Conservation (phyloP, 2,797 vertebrate genomes). For the Erpetoichthys calabaricus region DNA sequence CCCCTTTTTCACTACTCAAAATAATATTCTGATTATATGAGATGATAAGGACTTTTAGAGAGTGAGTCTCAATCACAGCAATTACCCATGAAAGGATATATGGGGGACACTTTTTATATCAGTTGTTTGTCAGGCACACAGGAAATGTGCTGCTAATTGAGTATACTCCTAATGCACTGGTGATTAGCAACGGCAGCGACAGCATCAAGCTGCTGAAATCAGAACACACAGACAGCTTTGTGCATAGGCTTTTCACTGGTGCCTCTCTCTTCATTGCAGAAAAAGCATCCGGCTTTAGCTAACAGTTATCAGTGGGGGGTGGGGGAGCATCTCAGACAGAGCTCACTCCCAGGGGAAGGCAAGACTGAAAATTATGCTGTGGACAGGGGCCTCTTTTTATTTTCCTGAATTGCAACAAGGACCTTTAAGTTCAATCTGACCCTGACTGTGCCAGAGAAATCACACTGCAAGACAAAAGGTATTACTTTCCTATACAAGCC, state of each 20-base stretch:
- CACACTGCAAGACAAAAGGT: conserved; percentile 57
- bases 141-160: conserved; percentile 53
- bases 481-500: conserved; percentile 30
- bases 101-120: neutral
- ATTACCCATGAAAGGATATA: no score
- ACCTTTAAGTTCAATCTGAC: conserved; percentile 50
- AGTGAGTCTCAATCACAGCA: no score
- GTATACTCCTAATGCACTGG: conserved; percentile 51
- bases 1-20: no score
- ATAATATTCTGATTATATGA: no score
- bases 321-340: conserved; percentile 49
- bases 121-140: conserved; percentile 14
- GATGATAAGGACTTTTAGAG: no score
- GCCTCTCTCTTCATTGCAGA: conserved; percentile 30
- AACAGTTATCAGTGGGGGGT: conserved; percentile 42
- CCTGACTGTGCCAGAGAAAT: conserved; percentile 32
- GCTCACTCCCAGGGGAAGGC: conserved; percentile 54
- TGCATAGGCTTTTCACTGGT: conserved; percentile 28
- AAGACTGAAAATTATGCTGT: conserved; percentile 59
- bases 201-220: conserved; percentile 43
- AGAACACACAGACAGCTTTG: conserved; percentile 23
- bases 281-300: conserved; percentile 52
- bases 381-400: conserved; percentile 39
- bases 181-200: conserved; percentile 61
- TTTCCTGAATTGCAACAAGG: conserved; percentile 36